Evolutionary conservation across 1,140 invertebrate genomes (phyloP).

Genomic region (Leptestheria dahalacensis): DNA sequence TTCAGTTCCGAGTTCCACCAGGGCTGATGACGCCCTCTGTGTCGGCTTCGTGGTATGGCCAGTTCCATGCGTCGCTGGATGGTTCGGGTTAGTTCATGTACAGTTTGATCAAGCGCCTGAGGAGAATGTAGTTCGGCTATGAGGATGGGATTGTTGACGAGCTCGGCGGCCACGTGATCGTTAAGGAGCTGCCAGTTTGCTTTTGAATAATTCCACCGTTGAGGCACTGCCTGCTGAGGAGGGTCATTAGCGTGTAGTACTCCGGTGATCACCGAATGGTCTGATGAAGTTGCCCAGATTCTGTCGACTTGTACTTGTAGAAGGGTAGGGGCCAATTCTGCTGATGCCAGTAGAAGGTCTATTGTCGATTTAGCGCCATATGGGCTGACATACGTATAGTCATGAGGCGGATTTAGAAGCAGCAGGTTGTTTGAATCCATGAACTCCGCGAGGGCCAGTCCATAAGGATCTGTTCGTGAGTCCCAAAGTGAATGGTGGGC

Average conservation of each 20-base stretch:
- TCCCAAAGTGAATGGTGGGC: background rate
- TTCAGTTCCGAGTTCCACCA: background rate
- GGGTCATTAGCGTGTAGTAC: background rate
- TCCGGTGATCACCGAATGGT: too few species aligned
- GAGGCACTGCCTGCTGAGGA: background rate
- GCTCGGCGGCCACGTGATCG: too few species aligned
- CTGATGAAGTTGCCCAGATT: background rate
- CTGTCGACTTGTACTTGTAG: background rate
- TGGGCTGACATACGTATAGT: background rate
- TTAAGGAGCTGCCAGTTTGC: background rate
- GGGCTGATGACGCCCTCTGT: background rate
- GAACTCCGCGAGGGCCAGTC: background rate
- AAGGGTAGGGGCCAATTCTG: background rate
- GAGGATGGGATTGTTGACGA: too few species aligned
- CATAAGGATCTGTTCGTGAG: background rate
- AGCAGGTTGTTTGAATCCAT: background rate
- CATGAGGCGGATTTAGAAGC: background rate
- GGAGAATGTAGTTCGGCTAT: too few species aligned
- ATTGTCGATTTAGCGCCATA: background rate
- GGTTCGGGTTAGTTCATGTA: background rate
- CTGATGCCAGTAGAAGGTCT: background rate
- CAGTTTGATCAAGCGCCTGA: background rate
- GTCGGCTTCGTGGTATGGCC: background rate
- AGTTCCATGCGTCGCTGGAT: background rate
- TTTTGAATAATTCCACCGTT: background rate